Evolutionary conservation across 2,888 invertebrate genomes (phyloP), one percentile per base, ranked within the genome.

Genomic region (Megaustenia siamemsis): DNA sequence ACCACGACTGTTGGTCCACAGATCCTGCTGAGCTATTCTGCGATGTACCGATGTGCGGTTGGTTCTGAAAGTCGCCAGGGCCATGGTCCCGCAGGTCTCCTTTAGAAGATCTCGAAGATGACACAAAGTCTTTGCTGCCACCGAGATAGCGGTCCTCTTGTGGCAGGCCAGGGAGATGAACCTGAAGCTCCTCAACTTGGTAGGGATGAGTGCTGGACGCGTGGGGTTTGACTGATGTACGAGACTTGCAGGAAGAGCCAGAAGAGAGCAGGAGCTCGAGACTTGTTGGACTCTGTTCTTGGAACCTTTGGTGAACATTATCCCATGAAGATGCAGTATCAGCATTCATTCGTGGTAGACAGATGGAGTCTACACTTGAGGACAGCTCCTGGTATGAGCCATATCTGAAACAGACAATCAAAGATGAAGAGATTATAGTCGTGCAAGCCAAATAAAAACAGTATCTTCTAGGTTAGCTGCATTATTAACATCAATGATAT

Each of bases 1-100:
- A 81, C 56, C 71, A 32, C 24, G 71, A 73, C n/a, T 71, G 18
- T 21, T 53, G 69, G 32, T 69, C 43, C 15, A 24, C 5, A 49
- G 69, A 80, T 10, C 80, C 45, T 1, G 69, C n/a, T 6, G 81
- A 81, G 18, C n/a, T 18, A 49, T 81, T 38, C 53, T 71, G 81
- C 24, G 28, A 5, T 38, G 12, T 38, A n/a, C 60, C n/a, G 32
- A 2, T 18, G 24, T 53, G 38, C 15, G 35, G 77, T 15, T 38
- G 77, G 18, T 43, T 56, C 15, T 40, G 45, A 73, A 4, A 6
- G 1, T 32, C n/a, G 28, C 49, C 49, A 18, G 1, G 28, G 18
- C 28, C 12, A 45, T 28, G 38, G 60, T 49, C 15, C n/a, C 38
- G 77, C 5, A 77, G 1, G 38, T 77, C 77, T 32, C 56, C 77